Conservation (phyloP, 2,113 vertebrate species). For the Carassius auratus region DNA sequence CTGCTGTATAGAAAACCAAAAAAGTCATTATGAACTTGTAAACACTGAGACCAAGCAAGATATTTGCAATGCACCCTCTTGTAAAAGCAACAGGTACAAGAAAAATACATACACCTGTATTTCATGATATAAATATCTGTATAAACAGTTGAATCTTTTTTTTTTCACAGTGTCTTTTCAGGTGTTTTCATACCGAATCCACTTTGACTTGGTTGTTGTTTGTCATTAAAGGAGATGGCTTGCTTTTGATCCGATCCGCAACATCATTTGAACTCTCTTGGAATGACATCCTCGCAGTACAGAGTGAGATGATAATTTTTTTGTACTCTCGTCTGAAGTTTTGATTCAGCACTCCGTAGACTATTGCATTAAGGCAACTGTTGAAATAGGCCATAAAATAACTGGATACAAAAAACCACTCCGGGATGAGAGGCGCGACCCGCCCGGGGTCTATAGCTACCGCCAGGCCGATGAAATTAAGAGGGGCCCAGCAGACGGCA, state of each 20-base stretch:
- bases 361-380: conserved; percentile 69
- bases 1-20: conserved; percentile 26
- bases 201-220: conserved; percentile 82
- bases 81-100: conserved; percentile 25
- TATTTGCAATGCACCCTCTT: conserved; percentile 43
- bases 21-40: conserved; percentile 46
- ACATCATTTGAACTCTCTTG: conserved; percentile 79
- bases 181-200: conserved; percentile 77
- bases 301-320: conserved; percentile 79
- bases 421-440: conserved; percentile 67
- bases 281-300: conserved; percentile 77
- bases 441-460: conserved; percentile 78
- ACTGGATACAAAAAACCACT: conserved; percentile 63
- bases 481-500: conserved; percentile 86
- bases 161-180: conserved; percentile 44
- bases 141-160: conserved; percentile 44
- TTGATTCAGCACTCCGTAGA: conserved; percentile 86
- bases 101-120: conserved; percentile 10
- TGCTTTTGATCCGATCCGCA: conserved; percentile 77
- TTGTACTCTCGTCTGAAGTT: conserved; percentile 87
- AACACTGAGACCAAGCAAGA: conserved; percentile 46
- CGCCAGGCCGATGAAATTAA: conserved; percentile 85
- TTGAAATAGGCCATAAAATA: conserved; percentile 73
- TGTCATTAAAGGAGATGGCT: conserved; percentile 79
- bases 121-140: background rate